Percentiles rank a stretch among this genome's conserved stretches.
Conservation (phyloP, 2,113 vertebrate species). For the Microtus ochrogaster region DNA sequence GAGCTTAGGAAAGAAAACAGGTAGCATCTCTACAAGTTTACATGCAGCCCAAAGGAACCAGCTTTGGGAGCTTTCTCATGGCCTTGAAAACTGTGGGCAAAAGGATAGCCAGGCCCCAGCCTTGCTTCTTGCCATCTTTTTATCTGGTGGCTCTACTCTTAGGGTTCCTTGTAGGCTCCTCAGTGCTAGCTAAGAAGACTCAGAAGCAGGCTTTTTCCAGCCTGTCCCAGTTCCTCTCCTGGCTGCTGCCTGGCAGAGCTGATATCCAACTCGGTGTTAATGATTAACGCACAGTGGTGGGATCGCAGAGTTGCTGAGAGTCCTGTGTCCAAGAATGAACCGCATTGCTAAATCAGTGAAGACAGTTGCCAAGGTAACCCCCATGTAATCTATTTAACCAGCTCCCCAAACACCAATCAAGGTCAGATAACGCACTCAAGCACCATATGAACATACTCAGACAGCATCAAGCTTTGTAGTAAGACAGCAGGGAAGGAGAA, state of each 20-base stretch:
- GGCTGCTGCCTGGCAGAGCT: slow-evolving; percentile 87
- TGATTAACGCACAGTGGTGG: slow-evolving; percentile 93
- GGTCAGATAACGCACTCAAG: slow-evolving; percentile 92
- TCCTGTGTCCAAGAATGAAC: slow-evolving; percentile 93
- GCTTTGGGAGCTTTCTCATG: slow-evolving; percentile 58
- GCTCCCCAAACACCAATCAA: slow-evolving; percentile 94
- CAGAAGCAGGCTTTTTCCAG: slow-evolving; percentile 85
- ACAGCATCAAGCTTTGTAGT: slow-evolving; percentile 90
- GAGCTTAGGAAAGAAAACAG: background rate
- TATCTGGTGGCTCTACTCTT: slow-evolving; percentile 79
- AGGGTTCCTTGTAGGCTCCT: slow-evolving; percentile 76
- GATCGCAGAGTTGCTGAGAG: slow-evolving; percentile 91
- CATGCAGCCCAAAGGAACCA: background rate
- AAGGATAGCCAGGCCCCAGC: slow-evolving; percentile 76
- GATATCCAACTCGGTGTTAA: slow-evolving; percentile 92
- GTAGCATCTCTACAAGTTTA: background rate
- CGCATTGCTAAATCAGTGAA: slow-evolving; percentile 95
- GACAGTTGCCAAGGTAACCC: slow-evolving; percentile 97
- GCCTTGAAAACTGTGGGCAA: slow-evolving; percentile 72
- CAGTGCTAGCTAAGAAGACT: slow-evolving; percentile 80
- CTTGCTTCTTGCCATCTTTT: slow-evolving; percentile 53
- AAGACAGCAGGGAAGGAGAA: slow-evolving; percentile 92
- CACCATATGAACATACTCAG: slow-evolving; percentile 91
- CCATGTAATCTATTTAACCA: slow-evolving; percentile 95
- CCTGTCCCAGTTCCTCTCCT: slow-evolving; percentile 74